Conservation (phyloP, 1,140 invertebrate genomes). For the Hesperophylax magnus region DNA sequence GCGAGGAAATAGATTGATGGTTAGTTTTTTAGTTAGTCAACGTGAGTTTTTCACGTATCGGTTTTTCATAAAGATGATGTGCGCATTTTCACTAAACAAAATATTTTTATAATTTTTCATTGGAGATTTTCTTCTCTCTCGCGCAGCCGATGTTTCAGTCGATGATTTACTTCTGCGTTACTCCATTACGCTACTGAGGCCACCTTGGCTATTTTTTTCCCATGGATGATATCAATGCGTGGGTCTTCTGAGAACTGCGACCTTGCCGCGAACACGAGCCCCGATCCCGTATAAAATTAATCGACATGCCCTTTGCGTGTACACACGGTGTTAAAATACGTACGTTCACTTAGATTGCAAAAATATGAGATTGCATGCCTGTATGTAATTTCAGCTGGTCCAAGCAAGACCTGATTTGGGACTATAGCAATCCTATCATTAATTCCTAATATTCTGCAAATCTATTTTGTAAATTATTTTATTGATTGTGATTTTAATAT, state of each 20-base stretch:
- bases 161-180: no score
- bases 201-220: not conserved
- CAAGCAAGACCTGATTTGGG: not conserved
- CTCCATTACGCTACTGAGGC: no score
- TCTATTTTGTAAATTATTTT: not conserved
- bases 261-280: not conserved
- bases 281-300: constrained; percentile 4
- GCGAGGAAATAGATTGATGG: no score
- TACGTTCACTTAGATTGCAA: not conserved
- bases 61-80: no score
- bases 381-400: constrained; percentile 6
- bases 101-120: no score
- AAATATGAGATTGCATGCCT: constrained; percentile 14
- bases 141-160: no score
- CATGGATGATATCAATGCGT: not conserved
- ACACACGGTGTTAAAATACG: not conserved
- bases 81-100: no score
- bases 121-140: no score
- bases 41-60: no score
- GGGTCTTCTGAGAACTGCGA: not conserved
- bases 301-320: constrained; percentile 15
- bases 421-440: no score
- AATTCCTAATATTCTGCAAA: not conserved
- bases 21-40: no score
- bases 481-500: not conserved